phyloP scores from a whole-genome alignment of 1,140 invertebrate species.

The Acromyrmex charruanus region DNA sequence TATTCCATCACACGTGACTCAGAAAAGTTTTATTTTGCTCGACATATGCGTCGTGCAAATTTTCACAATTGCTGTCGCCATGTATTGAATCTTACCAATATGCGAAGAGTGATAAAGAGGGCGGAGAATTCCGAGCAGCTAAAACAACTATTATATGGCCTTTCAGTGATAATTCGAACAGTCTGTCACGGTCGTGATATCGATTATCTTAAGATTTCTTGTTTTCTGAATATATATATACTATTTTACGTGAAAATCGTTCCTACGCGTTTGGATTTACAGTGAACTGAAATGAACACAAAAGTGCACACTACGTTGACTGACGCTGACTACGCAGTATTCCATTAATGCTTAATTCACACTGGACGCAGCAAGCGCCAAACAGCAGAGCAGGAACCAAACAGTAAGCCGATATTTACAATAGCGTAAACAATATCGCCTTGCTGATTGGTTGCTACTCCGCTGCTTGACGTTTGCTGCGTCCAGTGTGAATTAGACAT shows the following conservation, averaged over 20 bases:
- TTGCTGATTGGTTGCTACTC: too few species aligned
- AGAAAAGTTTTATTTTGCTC: neutral
- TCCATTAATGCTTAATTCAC: too few species aligned
- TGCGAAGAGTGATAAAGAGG: neutral
- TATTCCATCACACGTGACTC: neutral
- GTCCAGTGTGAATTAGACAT: too few species aligned
- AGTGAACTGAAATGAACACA: neutral
- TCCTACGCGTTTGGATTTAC: neutral
- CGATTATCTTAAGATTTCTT: neutral
- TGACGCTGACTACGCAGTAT: conserved; percentile 22
- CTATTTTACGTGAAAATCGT: neutral
- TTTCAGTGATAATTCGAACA: neutral
- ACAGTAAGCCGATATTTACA: too few species aligned
- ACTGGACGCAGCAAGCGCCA: too few species aligned
- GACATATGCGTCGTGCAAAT: neutral
- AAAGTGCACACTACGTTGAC: neutral
- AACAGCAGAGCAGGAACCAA: too few species aligned
- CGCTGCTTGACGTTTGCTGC: too few species aligned
- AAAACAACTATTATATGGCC: neutral
- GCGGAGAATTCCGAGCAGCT: neutral
- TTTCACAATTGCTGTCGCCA: neutral
- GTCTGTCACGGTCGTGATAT: neutral
- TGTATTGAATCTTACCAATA: conserved; percentile 20
- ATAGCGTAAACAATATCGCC: too few species aligned
- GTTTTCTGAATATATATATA: neutral